Evolutionary conservation across 2,797 vertebrate genomes (phyloP), one percentile per base, ranked within the genome.

Genomic region (Pseudochirops cupreus): DNA sequence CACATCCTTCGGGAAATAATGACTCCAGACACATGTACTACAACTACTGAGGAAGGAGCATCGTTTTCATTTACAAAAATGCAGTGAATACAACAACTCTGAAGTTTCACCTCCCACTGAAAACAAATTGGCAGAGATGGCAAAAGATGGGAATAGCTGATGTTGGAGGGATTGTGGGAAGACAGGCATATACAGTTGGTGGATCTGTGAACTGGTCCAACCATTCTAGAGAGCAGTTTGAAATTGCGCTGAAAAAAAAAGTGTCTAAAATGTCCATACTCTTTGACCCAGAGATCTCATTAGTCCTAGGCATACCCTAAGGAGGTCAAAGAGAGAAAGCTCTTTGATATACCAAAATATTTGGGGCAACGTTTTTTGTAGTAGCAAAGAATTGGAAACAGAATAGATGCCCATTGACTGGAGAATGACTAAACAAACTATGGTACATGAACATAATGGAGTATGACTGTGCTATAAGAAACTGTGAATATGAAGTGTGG

Each of bases 301-400:
- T 54, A 54, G 10, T 90, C 62, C 46, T 89, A 29, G 50, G n/a
- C 28, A 62, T 95, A 93, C 91, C 55, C 1, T 16, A 95, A 55
- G 91, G 12, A 52, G 93, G 93, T 62, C 9, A 96, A 93, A 96
- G 57, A 62, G 39, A 87, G 56, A 92, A 92, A 95, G 13, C 53
- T 53, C 26, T 55, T 82, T 82, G 39, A 82, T 46, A 58, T 28
- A 90, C 26, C 59, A 94, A 50, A 67, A 92, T 91, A 54, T 46
- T 67, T 28, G 7, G 26, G 56, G 26, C 33, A 18, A 56, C 46
- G 92, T 95, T 82, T n/a, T 91, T 90, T 56, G 55, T 57, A 93
- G 87, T 58, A 92, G 29, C 28, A 92, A 39, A 39, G 94, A 92
- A 33, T 28, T 94, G 31, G 58, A 95, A 53, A 62, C 46, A 46